Percentiles rank a stretch among this genome's conserved stretches.
Evolutionary conservation across 2,113 vertebrate genomes (phyloP).

Genomic region (Cariama cristata): DNA sequence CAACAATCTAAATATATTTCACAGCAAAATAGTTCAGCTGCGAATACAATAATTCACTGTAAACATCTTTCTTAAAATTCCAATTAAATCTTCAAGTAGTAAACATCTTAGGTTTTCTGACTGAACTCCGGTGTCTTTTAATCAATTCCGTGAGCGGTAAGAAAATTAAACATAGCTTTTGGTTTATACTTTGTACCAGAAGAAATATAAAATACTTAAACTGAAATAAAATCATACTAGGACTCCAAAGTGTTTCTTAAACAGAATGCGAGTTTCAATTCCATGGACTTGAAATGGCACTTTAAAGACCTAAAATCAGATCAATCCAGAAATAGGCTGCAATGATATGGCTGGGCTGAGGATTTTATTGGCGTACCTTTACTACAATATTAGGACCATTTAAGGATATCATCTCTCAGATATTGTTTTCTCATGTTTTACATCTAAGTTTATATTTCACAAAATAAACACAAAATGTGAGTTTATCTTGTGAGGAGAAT

Average conservation of each 20-base stretch:
- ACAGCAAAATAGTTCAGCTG: background rate
- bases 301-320: background rate
- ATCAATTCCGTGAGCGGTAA: background rate
- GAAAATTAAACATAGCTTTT: background rate
- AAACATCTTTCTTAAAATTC: background rate
- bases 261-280: background rate
- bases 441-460: background rate
- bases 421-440: background rate
- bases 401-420: background rate
- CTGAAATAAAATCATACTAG: background rate
- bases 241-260: background rate
- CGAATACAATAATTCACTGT: background rate
- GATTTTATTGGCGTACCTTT: background rate
- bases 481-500: conserved; percentile 44
- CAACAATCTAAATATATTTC: background rate
- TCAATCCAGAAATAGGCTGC: background rate
- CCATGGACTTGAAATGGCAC: background rate
- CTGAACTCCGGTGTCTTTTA: background rate
- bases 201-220: background rate
- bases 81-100: background rate
- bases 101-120: background rate
- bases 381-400: background rate
- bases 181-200: background rate
- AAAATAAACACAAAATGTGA: background rate
- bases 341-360: background rate